phyloP scores from a whole-genome alignment of 2,797 vertebrate species.

The Poliocrania exsul region DNA sequence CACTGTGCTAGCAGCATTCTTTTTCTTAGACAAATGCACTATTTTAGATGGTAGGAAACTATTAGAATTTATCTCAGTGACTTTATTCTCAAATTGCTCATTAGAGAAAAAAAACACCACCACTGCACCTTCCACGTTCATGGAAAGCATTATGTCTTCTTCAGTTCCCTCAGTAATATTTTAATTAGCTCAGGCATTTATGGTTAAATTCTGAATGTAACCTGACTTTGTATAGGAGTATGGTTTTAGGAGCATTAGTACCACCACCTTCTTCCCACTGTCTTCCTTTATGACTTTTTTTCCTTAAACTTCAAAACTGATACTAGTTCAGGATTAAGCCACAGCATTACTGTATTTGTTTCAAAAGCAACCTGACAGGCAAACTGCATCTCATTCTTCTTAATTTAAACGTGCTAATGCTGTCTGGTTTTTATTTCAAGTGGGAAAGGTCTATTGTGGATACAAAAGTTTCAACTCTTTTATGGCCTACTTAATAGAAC shows the following conservation, averaged over 20 bases:
- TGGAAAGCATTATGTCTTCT: background rate
- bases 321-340: background rate
- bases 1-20: background rate
- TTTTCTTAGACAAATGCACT: background rate
- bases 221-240: background rate
- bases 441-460: background rate
- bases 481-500: background rate
- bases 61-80: background rate
- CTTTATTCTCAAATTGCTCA: background rate
- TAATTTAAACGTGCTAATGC: background rate
- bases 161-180: background rate
- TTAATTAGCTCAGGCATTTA: background rate
- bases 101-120: background rate
- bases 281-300: background rate
- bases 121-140: rapidly evolving
- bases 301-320: background rate
- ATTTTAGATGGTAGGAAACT: background rate
- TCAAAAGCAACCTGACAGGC: background rate
- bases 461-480: background rate
- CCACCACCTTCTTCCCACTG: background rate
- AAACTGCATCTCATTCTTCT: background rate
- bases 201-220: background rate
- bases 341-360: background rate
- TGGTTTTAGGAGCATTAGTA: background rate
- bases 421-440: background rate